Evolutionary conservation across 2,113 vertebrate species (phyloP).

Genomic region (Alethe diademata): DNA sequence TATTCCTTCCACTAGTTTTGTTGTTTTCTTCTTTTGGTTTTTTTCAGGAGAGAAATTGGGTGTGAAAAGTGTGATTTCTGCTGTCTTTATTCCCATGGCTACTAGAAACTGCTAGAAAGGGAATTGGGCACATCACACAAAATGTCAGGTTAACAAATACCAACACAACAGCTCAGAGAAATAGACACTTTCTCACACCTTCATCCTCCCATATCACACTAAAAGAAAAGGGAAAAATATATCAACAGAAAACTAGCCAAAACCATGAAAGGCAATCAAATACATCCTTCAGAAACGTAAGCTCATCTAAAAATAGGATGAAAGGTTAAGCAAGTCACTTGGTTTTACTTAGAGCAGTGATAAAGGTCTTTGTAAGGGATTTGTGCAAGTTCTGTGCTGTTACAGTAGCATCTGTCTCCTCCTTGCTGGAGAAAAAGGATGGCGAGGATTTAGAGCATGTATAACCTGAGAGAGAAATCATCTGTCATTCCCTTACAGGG

Average conservation of each 20-base stretch:
- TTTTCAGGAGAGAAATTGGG: neutral
- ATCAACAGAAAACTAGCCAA: neutral
- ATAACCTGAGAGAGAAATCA: conserved; percentile 41
- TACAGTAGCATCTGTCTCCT: conserved; percentile 24
- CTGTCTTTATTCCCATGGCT: conserved; percentile 35
- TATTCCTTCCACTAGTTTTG: neutral
- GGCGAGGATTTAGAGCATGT: neutral
- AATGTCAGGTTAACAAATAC: conserved; percentile 36
- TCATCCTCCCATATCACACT: neutral
- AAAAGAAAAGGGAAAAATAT: neutral
- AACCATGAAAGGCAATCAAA: neutral
- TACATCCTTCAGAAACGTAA: neutral
- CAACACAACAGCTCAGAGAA: conserved; percentile 16
- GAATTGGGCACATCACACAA: neutral
- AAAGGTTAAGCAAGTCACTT: neutral
- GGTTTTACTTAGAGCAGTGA: neutral
- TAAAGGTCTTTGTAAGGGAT: conserved; percentile 7
- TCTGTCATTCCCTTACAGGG: neutral
- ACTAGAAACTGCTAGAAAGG: conserved; percentile 17
- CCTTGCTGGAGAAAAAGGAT: neutral
- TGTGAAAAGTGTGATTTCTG: conserved; percentile 34
- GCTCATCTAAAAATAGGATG: conserved; percentile 31
- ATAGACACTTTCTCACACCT: conserved; percentile 6
- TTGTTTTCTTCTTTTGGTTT: too few relatives aligned
- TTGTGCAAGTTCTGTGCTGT: neutral